Evolutionary conservation across 2,113 vertebrate genomes (phyloP).

Genomic region (Oenanthe oenanthe): DNA sequence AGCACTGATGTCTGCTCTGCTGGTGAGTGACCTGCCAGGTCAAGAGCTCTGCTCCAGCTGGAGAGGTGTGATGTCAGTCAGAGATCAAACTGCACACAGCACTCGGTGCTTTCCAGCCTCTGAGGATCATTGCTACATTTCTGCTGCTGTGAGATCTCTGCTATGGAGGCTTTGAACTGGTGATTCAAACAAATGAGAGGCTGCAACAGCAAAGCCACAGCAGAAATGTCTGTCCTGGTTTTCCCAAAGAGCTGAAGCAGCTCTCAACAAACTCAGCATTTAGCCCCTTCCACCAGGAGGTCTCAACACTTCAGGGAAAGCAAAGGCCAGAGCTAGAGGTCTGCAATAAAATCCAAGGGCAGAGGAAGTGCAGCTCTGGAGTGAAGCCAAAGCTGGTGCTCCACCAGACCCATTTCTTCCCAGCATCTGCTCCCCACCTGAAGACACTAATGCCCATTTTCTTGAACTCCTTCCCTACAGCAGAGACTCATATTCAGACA

Average conservation of each 20-base stretch:
- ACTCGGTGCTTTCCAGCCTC: not conserved
- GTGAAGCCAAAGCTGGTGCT: not conserved
- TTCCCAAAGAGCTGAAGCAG: not conserved
- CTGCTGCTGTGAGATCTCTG: not conserved
- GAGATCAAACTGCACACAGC: not conserved
- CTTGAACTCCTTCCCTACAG: not conserved
- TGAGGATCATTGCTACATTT: not conserved
- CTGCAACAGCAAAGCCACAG: not conserved
- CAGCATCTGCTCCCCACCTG: not conserved
- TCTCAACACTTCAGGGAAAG: not conserved
- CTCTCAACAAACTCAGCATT: not conserved
- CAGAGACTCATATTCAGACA: not conserved
- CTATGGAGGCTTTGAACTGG: not conserved
- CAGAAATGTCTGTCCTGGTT: not conserved
- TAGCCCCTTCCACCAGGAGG: not conserved
- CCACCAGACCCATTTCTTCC: not conserved
- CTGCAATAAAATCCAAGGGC: not conserved
- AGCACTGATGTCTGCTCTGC: not conserved
- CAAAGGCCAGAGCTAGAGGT: not conserved
- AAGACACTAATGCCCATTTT: not conserved
- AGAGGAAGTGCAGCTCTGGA: not conserved
- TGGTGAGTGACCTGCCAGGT: not conserved
- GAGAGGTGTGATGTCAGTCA: not conserved
- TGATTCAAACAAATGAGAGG: not conserved
- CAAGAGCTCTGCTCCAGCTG: not conserved